Evolutionary conservation across 2,113 vertebrate genomes (phyloP).

Genomic region (Albula goreensis): DNA sequence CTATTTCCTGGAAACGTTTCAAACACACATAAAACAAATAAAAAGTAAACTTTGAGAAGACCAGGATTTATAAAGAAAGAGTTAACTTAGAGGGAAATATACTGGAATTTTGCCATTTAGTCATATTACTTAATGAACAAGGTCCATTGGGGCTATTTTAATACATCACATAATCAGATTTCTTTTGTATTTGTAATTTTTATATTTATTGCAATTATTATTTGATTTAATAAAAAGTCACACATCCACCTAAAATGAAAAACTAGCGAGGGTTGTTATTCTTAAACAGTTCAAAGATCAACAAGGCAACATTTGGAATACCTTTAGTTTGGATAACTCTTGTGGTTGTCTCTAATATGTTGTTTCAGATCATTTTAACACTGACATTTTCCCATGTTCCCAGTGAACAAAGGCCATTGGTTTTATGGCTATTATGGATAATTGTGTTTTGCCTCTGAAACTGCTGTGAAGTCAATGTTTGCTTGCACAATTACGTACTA

Average conservation of each 20-base stretch:
- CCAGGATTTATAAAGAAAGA: conserved; percentile 31
- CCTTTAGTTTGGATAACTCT: conserved; percentile 25
- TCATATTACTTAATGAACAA: conserved; percentile 38
- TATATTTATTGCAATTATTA: conserved; percentile 43
- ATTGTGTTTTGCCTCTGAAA: conserved; percentile 36
- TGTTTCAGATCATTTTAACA: conserved; percentile 12
- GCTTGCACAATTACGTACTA: conserved; percentile 31
- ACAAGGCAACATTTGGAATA: conserved; percentile 34
- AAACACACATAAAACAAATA: conserved; percentile 23
- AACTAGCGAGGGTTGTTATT: conserved; percentile 24
- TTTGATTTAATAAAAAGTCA: conserved; percentile 29
- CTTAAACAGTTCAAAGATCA: conserved; percentile 40
- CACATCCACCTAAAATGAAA: conserved; percentile 35
- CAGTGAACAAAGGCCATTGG: conserved; percentile 13
- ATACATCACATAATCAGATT: conserved; percentile 29
- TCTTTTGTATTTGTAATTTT: conserved; percentile 38
- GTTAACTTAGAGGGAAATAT: conserved; percentile 39
- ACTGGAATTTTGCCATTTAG: conserved; percentile 46
- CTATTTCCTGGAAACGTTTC: conserved; percentile 37
- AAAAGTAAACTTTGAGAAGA: conserved; percentile 33
- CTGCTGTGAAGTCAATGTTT: background rate
- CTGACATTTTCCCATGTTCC: conserved; percentile 48
- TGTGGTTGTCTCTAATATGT: conserved; percentile 2
- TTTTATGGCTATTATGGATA: conserved; percentile 42
- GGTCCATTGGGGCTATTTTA: conserved; percentile 33